Base-by-base conservation (phyloP, 2,888 invertebrate species). In the Agrotis exclamationis region DNA sequence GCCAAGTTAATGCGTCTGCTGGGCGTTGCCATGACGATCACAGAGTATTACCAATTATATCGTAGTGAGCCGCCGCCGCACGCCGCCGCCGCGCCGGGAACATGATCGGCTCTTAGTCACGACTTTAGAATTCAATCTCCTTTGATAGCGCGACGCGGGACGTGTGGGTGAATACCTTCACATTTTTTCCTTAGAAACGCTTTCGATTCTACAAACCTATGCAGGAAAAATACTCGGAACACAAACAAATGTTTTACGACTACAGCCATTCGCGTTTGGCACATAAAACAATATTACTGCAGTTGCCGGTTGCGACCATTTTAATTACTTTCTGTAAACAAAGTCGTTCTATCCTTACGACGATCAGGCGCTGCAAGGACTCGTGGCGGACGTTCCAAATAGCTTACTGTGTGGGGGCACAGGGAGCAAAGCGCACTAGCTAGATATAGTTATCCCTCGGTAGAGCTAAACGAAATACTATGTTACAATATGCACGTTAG, bases 251-350 rank as follows among this genome's bases (percentile, higher is more conserved):
- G 62, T 54, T 79, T 79, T 45, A 79, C 77, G 81, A 76, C 45
- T 54, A n/a, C 50, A 67, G 62, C 65, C 68, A 72, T 80, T 68
- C 72, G 66, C 72, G 72, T 63, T 72, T 56, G 48, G 59, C 68
- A 60, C 81, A 81, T 76, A 73, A 72, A 81, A 72, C 81, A 69
- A 66, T 67, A 65, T 72, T 65, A 76, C 68, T 80, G 65, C 66
- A 81, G 73, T 77, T 66, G 54, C 66, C 66, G 56, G 76, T 80
- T 75, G 69, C 63, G 78, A 73, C 69, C 68, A 62, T 70, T 80
- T 80, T 77, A 80, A 80, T 80, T 80, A 68, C 67, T 76, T 69
- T 77, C 62, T 77, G 80, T 70, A 74, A 77, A 80, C 80, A 81
- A 81, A 74, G 80, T 80, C 74, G 66, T 77, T 67, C 22, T 54